Percentiles rank a stretch among this genome's conserved stretches.
Evolutionary conservation across 2,797 vertebrate species (phyloP).

Genomic region (Cichlasoma orientale): DNA sequence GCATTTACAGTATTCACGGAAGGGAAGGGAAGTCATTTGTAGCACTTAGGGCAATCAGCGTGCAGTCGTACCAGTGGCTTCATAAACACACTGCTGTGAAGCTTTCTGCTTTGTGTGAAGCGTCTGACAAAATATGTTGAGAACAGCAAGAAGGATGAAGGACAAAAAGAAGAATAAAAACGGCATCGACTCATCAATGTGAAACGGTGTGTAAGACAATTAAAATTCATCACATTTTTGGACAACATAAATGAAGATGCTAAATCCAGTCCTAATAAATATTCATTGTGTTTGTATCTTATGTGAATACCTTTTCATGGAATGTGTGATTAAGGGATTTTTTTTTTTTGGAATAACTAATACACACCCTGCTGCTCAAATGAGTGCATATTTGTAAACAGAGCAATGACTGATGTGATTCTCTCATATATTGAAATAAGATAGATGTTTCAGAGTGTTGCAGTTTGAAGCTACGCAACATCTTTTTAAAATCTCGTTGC

Average conservation of each 20-base stretch:
- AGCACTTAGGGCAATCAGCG: slow-evolving; percentile 16
- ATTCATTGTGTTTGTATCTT: slow-evolving; percentile 28
- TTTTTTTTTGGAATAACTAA: neutral
- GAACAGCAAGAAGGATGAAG: slow-evolving; percentile 10
- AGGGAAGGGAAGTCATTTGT: slow-evolving; percentile 7
- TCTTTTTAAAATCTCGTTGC: no score
- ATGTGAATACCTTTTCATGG: slow-evolving; percentile 1
- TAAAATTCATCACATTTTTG: neutral
- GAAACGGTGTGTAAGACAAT: slow-evolving; percentile 6
- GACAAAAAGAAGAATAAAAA: neutral
- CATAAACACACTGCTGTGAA: neutral
- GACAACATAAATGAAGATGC: slow-evolving; percentile 17
- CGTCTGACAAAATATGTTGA: slow-evolving; percentile 11
- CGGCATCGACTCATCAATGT: neutral
- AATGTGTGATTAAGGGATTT: neutral
- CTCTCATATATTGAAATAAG: neutral
- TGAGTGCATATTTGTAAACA: neutral
- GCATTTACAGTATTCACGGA: slow-evolving; percentile 12
- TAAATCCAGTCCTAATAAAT: slow-evolving; percentile 22
- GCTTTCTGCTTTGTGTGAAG: slow-evolving; percentile 3
- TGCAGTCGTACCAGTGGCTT: slow-evolving; percentile 13
- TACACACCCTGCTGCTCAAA: neutral
- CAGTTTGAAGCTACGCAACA: no score
- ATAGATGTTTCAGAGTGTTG: neutral
- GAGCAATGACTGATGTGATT: neutral